Evolutionary conservation across 2,888 invertebrate genomes (phyloP), one percentile per base, ranked within the genome.

Genomic region (Lycia hirtaria): DNA sequence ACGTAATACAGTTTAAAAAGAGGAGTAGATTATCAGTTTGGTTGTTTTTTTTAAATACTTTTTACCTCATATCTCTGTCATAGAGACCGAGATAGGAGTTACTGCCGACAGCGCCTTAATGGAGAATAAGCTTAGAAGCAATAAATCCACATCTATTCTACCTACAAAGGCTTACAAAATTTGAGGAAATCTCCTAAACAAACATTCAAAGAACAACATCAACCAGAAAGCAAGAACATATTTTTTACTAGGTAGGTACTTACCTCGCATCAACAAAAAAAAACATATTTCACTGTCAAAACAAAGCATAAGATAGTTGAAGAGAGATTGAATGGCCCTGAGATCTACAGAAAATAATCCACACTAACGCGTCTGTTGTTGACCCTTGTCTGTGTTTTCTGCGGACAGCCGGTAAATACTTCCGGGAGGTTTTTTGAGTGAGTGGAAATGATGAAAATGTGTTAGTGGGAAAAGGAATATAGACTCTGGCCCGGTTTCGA

Each of bases 221-320:
- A 44, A 32, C n/a, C 6, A 24, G 24, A 14, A 9, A 4, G 12
- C 19, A 32, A 32, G 12, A 45, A 45, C 14, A 22, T 64, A 60
- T 69, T 67, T 62, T 61, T 54, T 62, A 56, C 67, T 69, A 75
- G 57, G 51, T 62, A 57, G 49, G 64, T 67, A 68, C 66, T 68
- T 61, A 64, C 50, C 55, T 62, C 69, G 71, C 72, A 71, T 60
- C 65, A 64, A 64, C 55, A 49, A 67, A 61, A 60, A 60, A 19
- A 57, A 62, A n/a, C n/a, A n/a, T 55, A 57, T 60, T 47, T 54
- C 52, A 56, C 52, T 48, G 51, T 59, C 55, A 56, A 50, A 56
- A 54, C 48, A 60, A 49, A 57, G 50, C 35, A 54, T 35, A 26
- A 40, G 56, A 45, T 26, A 28, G 35, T 47, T 35, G 35, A 9